Evolutionary conservation across 2,888 invertebrate species (phyloP), one percentile per base, ranked within the genome.

Genomic region (Hirtodrosophila alboralis): DNA sequence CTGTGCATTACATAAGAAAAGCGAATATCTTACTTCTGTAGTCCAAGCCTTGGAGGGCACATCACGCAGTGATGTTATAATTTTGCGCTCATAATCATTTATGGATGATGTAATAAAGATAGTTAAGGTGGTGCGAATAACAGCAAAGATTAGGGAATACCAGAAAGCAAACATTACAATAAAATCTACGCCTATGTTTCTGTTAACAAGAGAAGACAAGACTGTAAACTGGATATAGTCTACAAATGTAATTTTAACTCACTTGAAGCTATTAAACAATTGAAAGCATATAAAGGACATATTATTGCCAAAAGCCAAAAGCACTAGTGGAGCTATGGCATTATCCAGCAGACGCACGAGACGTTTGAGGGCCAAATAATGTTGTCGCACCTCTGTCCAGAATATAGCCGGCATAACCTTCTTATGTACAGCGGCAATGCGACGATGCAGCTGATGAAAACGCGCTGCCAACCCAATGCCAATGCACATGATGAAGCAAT

Each of bases 221-320:
- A 41, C 0, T 8, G 12, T 4, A 1, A 8, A 1, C 3, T 9
- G 7, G 1, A 4, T 6, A 0, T 14, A 7, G 1, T 0, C 1
- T 33, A 1, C 1, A 0, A 1, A 23, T 6, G 8, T 10, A 1
- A 0, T 3, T 0, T 37, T 0, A 23, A 69, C 85, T 69, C 52
- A 90, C 90, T 86, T 84, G 51, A 90, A 90, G 56, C 89, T 89
- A 74, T 94, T 92, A 71, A 94, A 94, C 0, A 95, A 90, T 77
- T 95, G 95, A 66, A 94, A 91, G 70, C 95, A 95, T 63, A 95
- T 95, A 76, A 95, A 95, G 84, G 94, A 95, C 65, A 95, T 92
- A 84, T 95, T 95, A 66, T 93, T 95, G 34, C 93, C 90, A 75
- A 94, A 95, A 0, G 94, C 94, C 8, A 95, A 87, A 0, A 95